Percentiles rank a stretch among this genome's conserved stretches.
These are phyloP conservation scores for Sebastes oblongus DNA, from an alignment of 2,797 vertebrate species.

Conservation along the genomic window DNA sequence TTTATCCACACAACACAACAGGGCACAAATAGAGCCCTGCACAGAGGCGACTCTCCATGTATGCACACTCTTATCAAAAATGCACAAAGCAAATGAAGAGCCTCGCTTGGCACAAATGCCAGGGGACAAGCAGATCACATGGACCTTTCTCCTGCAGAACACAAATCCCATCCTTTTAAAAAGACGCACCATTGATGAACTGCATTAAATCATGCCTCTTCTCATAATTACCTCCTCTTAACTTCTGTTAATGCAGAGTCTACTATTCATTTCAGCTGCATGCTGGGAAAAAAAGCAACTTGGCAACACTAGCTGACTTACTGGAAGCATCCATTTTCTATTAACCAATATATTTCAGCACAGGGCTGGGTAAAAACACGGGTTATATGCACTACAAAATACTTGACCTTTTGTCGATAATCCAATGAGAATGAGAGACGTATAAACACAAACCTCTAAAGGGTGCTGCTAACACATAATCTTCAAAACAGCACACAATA, in stretches of 20 bases:
- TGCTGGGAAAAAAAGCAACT: neutral
- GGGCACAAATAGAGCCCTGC: slow-evolving; percentile 21
- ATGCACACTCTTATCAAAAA: slow-evolving; percentile 31
- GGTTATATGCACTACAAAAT: neutral
- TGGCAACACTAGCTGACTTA: neutral
- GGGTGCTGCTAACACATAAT: neutral
- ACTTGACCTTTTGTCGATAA: neutral
- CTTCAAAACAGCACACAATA: neutral
- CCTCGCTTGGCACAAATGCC: slow-evolving; percentile 14
- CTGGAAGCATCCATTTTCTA: neutral
- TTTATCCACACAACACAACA: neutral
- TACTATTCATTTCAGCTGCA: neutral
- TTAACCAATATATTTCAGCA: neutral
- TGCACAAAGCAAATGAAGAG: slow-evolving; percentile 27
- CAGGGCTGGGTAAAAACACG: neutral
- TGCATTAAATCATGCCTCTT: neutral
- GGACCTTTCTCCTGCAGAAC: slow-evolving; percentile 4
- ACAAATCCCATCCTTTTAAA: neutral
- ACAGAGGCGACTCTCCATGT: slow-evolving; percentile 16
- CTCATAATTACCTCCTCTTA: neutral
- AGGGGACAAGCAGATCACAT: slow-evolving; percentile 40
- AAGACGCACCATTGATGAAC: neutral
- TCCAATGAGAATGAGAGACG: neutral
- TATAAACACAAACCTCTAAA: neutral
- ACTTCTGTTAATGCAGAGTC: neutral